Evolutionary conservation across 2,797 vertebrate genomes (phyloP), one percentile per base, ranked within the genome.

Genomic region (Chaetodon trifasciatus): DNA sequence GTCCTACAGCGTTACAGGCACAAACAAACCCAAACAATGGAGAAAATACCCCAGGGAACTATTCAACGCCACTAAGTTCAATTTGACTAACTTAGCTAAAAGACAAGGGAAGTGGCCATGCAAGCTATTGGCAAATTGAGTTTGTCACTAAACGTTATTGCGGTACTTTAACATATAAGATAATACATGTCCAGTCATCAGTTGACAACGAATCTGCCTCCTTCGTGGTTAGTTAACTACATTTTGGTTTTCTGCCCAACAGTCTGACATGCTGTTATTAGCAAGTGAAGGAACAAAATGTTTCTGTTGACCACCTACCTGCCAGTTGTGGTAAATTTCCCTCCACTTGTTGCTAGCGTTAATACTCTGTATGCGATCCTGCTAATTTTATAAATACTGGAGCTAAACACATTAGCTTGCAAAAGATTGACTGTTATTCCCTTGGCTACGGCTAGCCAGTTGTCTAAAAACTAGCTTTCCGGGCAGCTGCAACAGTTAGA

Each of bases 381-480:
- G 37, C 5, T 61, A 46, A 15, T 56, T 77, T 7, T 58, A 32
- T 69, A 62, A 82, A 60, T 8, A 62, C 0, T 6, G 69, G 13
- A 9, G 46, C 44, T 49, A 78, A 69, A 62, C 8, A 61, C 83
- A 63, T 61, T 1, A n/a, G 68, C 52, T 57, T 9, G 23, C 28
- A 21, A 5, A 10, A 16, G 5, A 7, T 0, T 74, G 17, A 44
- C 16, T 76, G 63, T 50, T 55, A 58, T 58, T 52, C 39, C 21
- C 40, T 76, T 71, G 62, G 24, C 70, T 53, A 50, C 58, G 3
- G 83, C 50, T 89, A 76, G 79, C 65, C 82, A 79, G 69, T 57
- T 66, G 60, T 37, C 75, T 69, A 13, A 60, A 60, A 81, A 84
- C 86, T 83, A 93, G 91, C 89, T 85, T 87, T 88, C 88, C 90